Evolutionary conservation across 2,797 vertebrate species (phyloP), one percentile per base, ranked within the genome.

Genomic region (Liparis tanakae): DNA sequence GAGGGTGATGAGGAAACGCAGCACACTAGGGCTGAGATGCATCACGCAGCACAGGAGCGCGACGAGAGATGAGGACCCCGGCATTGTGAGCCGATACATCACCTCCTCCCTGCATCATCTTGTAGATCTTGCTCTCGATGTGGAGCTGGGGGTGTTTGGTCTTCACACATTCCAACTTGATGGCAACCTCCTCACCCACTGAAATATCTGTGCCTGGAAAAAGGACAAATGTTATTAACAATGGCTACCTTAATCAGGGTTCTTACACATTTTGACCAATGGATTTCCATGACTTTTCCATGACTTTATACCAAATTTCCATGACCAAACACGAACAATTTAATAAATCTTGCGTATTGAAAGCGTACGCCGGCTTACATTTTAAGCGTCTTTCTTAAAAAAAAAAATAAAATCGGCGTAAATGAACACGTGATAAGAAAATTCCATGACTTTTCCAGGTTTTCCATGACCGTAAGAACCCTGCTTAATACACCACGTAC

Each of bases 61-160:
- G 36, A 56, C 36, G 33, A 36, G n/a, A 41, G 37, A 59, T 59
- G 57, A 59, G 18, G 36, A 41, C 14, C 34, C 18, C n/a, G 7
- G 56, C 14, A 22, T 25, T 25, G 58, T 9, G 30, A 61, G 37
- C 10, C 1, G 43, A 71, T 64, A 74, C 6, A 18, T 88, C 83
- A 96, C 97, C 97, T 96, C 97, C 97, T 86, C 97, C 97, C 91
- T 98, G 97, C 97, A 98, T 98, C 97, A 98, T 98, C 91, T 98
- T 98, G 95, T 98, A 98, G 93, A 98, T 98, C 94, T 98, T 98
- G 95, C 97, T 88, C 81, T 88, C 87, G 20, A 88, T 88, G 83
- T 88, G 87, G 67, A 88, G 87, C 65, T 88, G 87, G 84, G 97
- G 97, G 87, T 98, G 97, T 90, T 98, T 98, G 36, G 97, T 98